Conservation (phyloP, 1,140 invertebrate species). For the Orchestia grillus region DNA sequence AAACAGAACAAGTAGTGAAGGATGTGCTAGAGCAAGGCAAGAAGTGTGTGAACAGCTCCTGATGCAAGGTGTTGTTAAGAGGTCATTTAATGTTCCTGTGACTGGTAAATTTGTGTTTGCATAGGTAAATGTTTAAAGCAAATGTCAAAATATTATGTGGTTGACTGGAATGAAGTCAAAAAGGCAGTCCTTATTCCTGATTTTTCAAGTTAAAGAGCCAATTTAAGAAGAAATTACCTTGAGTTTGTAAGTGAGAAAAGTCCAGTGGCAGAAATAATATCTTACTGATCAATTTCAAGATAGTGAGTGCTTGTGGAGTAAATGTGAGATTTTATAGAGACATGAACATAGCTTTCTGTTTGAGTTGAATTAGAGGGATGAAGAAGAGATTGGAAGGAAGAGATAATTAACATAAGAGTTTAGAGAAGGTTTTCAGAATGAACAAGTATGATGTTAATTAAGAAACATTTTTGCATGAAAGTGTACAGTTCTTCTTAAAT, state of each 20-base stretch:
- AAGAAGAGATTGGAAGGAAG: background rate
- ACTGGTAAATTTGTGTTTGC: background rate
- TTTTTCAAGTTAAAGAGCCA: no score
- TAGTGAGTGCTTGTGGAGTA: background rate
- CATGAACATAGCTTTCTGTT: background rate
- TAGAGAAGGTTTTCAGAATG: no score
- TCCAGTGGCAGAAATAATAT: background rate
- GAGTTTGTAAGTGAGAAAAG: no score
- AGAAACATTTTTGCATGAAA: no score
- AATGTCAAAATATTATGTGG: background rate
- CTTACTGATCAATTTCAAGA: background rate
- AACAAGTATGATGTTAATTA: no score
- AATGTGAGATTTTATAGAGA: background rate
- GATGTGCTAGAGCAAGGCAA: background rate
- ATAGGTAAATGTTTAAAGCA: background rate
- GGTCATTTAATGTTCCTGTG: background rate
- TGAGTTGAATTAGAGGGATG: background rate
- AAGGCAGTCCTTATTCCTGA: no score
- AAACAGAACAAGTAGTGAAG: background rate
- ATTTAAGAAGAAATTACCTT: no score
- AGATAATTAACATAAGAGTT: no score
- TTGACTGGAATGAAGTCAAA: background rate
- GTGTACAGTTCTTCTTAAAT: no score
- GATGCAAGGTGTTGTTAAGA: background rate
- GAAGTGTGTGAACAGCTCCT: background rate